These are phyloP conservation scores for Drosophila truncata DNA, from an alignment of 1,140 invertebrate genomes.

Conservation along the genomic window DNA sequence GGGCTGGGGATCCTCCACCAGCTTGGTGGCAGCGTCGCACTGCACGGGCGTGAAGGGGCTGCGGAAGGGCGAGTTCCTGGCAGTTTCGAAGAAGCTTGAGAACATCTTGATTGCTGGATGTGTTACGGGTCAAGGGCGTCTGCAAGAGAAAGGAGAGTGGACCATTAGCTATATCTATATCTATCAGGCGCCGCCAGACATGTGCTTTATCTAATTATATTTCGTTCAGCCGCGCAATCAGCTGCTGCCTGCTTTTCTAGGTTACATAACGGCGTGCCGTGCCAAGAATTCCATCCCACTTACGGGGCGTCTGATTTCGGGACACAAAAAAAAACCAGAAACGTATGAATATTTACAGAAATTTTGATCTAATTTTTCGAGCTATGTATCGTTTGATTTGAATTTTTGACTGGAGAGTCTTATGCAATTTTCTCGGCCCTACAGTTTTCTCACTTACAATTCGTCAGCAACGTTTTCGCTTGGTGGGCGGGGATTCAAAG, in stretches of 20 bases:
- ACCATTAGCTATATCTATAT: conserved; percentile 6
- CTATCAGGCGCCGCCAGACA: conserved; percentile 32
- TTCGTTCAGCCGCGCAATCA: conserved; percentile 44
- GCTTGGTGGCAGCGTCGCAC: conserved; percentile 86
- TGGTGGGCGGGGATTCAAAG: conserved; percentile 33
- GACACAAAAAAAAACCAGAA: background rate
- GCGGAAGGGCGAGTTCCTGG: conserved; percentile 91
- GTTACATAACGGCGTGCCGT: conserved; percentile 77
- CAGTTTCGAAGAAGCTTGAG: conserved; percentile 90
- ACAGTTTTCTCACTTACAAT: conserved; percentile 43
- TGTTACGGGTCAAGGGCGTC: conserved; percentile 18
- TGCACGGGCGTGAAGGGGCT: conserved; percentile 88
- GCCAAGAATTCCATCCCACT: conserved; percentile 25
- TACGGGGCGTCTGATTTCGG: background rate
- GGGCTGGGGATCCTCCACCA: conserved; percentile 70
- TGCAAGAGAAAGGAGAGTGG: conserved; percentile 21
- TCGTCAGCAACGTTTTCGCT: conserved; percentile 35
- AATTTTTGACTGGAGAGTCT: conserved; percentile 17
- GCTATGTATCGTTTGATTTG: background rate
- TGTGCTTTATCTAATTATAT: conserved; percentile 62
- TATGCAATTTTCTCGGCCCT: conserved; percentile 41
- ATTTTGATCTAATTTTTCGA: conserved; percentile 10
- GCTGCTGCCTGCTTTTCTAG: conserved; percentile 60
- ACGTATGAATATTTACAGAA: background rate
- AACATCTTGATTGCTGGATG: conserved; percentile 87